Conservation (phyloP, 2,888 invertebrate species). For the Lasioglossum lativentre region DNA sequence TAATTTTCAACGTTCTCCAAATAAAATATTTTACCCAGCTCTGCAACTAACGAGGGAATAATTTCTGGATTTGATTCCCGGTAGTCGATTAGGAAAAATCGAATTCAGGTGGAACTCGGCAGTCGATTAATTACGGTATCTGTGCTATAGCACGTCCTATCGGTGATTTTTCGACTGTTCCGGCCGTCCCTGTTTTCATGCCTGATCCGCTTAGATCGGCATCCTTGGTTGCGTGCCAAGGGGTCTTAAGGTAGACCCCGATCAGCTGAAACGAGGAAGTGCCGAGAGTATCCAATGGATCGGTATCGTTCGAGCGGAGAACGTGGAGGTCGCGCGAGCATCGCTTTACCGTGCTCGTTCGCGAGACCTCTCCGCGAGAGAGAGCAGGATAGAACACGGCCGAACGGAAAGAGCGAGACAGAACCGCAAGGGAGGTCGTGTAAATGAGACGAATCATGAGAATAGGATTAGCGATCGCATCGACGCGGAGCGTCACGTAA, state of each 20-base stretch:
- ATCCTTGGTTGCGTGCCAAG: constrained; percentile 61
- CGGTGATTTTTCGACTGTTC: constrained; percentile 18
- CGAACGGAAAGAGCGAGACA: background rate
- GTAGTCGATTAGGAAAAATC: background rate
- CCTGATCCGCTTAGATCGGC: constrained; percentile 46
- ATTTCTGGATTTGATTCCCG: too few relatives aligned
- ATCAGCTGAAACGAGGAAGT: constrained; percentile 68
- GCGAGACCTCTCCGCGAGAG: background rate
- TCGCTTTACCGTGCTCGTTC: constrained; percentile 38
- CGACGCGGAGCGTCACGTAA: constrained; percentile 20
- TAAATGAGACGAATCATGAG: constrained; percentile 43
- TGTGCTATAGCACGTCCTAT: constrained; percentile 2
- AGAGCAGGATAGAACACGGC: background rate
- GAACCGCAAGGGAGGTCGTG: constrained; percentile 9
- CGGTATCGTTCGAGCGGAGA: constrained; percentile 64
- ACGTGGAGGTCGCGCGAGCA: constrained; percentile 61
- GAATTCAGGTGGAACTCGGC: background rate
- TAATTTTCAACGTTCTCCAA: too few relatives aligned
- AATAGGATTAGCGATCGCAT: constrained; percentile 37
- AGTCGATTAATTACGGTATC: background rate
- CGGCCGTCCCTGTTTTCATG: constrained; percentile 18
- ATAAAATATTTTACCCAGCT: too few relatives aligned
- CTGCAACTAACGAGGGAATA: too few relatives aligned
- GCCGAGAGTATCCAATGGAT: constrained; percentile 61
- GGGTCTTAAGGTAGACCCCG: constrained; percentile 52